A percentile compares a stretch with the other conserved stretches of the same genome.
phyloP scores from a whole-genome alignment of 1,140 invertebrate genomes.

The Myzus persicae region DNA sequence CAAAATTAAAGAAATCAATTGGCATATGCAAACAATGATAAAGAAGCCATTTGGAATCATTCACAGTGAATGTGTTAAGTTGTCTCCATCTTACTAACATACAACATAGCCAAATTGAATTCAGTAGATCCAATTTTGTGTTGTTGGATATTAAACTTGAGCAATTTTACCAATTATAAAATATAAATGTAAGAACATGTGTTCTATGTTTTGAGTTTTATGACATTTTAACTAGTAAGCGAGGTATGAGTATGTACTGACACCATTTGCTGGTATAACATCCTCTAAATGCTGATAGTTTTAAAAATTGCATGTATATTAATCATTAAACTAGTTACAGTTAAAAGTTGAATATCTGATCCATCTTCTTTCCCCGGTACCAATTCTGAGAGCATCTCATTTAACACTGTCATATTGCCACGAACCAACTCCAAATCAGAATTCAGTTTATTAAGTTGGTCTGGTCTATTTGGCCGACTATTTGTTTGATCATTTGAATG shows the following conservation, averaged over 20 bases:
- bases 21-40: too few species aligned
- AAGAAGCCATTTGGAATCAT: too few species aligned
- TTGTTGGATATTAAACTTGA: not conserved
- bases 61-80: too few species aligned
- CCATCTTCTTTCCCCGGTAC: constrained; percentile 75
- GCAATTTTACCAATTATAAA: not conserved
- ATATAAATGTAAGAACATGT: not conserved
- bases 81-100: not conserved
- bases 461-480: constrained; percentile 71
- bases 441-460: constrained; percentile 87
- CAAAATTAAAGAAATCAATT: too few species aligned
- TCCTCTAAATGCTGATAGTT: not conserved
- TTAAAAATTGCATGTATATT: not conserved
- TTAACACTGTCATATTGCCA: constrained; percentile 91
- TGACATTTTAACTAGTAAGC: too few species aligned
- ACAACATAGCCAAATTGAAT: not conserved
- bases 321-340: constrained; percentile 64
- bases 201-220: too few species aligned
- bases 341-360: constrained; percentile 70
- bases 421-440: constrained; percentile 93
- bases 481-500: constrained; percentile 60
- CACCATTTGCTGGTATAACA: not conserved
- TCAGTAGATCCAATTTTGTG: not conserved
- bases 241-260: not conserved
- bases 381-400: constrained; percentile 93